Conservation (phyloP, 2,888 invertebrate species). For the Drosophila fulvimacula region DNA sequence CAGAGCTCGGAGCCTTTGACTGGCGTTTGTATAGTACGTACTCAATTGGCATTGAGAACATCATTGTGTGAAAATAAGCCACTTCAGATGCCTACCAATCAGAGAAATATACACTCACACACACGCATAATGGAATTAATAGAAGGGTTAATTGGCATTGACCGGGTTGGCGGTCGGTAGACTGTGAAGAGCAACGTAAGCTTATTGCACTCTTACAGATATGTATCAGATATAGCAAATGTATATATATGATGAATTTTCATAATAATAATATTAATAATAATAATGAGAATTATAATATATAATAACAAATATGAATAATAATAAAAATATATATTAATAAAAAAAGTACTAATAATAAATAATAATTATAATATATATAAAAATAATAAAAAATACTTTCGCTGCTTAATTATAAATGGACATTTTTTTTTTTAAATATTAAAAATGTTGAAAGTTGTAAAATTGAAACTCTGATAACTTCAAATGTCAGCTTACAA, state of each 20-base stretch:
- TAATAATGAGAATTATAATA: too few species aligned
- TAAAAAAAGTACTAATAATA: too few species aligned
- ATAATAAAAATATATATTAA: too few species aligned
- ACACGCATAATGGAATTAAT: constrained; percentile 8
- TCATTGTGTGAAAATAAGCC: constrained; percentile 31
- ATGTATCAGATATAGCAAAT: not conserved
- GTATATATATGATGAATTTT: not conserved
- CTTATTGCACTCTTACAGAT: not conserved
- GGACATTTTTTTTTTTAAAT: not conserved
- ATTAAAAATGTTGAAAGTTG: not conserved
- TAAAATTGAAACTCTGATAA: not conserved
- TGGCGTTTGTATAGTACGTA: constrained; percentile 14
- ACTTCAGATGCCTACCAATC: constrained; percentile 1
- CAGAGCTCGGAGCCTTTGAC: constrained; percentile 12
- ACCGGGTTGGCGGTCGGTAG: constrained; percentile 1
- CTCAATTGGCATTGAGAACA: constrained; percentile 26
- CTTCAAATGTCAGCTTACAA: not conserved
- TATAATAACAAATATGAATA: too few species aligned
- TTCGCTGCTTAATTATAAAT: not conserved
- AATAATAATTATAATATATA: too few species aligned
- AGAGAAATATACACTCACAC: not conserved
- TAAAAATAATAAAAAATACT: too few species aligned
- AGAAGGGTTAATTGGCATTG: constrained; percentile 33
- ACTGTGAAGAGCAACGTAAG: not conserved
- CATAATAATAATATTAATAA: too few species aligned